phyloP scores from a whole-genome alignment of 1,140 invertebrate species.

The Nephotettix cincticeps region DNA sequence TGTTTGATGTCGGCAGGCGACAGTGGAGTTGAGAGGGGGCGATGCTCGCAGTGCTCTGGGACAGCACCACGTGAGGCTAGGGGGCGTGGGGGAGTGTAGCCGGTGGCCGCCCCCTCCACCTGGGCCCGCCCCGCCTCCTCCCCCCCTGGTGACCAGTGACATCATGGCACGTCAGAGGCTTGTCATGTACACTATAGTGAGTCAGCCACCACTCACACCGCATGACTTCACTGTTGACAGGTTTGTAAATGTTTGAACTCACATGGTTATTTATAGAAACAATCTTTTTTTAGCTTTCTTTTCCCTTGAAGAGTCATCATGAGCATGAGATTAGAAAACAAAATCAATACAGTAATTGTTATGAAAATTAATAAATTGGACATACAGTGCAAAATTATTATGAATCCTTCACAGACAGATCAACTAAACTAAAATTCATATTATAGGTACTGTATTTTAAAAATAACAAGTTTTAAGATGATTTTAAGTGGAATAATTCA shows the following conservation, averaged over 20 bases:
- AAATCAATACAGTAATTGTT: no score
- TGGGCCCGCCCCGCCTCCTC: background rate
- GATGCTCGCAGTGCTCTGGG: constrained; percentile 45
- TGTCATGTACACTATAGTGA: background rate
- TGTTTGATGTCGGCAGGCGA: background rate
- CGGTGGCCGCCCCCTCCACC: constrained; percentile 43
- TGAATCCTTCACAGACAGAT: background rate
- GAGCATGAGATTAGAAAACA: no score
- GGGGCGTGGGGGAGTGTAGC: constrained; percentile 46
- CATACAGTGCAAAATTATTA: background rate
- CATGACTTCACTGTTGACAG: background rate
- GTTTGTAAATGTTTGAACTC: no score
- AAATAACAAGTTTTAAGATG: background rate
- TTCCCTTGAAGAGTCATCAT: no score
- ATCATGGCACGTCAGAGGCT: background rate
- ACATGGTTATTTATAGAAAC: no score
- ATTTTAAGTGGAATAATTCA: no score
- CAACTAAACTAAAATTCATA: background rate
- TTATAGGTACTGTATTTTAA: background rate
- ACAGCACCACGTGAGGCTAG: constrained; percentile 50
- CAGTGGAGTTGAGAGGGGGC: background rate
- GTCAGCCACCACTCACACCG: background rate
- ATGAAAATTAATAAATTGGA: no score
- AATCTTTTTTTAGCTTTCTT: no score
- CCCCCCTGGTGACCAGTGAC: background rate